These are phyloP conservation scores for Heteractis magnifica DNA, from an alignment of 92 coral and sea anemone species.

Conservation along the genomic window DNA sequence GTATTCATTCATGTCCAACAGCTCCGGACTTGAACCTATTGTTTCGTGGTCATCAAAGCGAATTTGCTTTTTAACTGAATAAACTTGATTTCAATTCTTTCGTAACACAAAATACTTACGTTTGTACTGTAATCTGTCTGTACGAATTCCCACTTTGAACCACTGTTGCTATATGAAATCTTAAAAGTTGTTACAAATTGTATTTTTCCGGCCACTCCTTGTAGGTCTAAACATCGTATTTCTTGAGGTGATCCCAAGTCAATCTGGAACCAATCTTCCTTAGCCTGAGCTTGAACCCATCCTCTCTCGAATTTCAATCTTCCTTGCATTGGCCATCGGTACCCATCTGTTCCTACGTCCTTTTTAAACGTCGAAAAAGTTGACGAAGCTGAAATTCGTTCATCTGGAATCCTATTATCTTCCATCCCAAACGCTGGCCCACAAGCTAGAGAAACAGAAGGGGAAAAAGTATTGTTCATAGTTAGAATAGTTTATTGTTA, in stretches of 20 bases:
- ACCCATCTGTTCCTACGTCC: background rate
- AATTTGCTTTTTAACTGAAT: no score
- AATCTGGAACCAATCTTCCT: slow-evolving; percentile 65
- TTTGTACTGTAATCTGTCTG: slow-evolving; percentile 11
- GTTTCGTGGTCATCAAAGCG: no score
- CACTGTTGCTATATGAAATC: slow-evolving; percentile 42
- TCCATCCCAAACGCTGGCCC: slow-evolving; percentile 64
- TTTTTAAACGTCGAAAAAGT: background rate
- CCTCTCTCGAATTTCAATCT: slow-evolving; percentile 49
- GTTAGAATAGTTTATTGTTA: no score
- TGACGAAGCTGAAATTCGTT: slow-evolving; percentile 61
- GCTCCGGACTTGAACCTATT: no score
- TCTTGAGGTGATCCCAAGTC: slow-evolving; percentile 42
- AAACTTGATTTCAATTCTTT: no score
- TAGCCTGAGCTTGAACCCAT: slow-evolving; percentile 47
- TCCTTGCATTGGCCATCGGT: slow-evolving; percentile 63
- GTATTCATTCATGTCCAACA: no score
- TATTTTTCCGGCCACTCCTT: slow-evolving; percentile 24
- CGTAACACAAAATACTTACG: slow-evolving; percentile 11
- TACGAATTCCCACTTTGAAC: slow-evolving; percentile 35
- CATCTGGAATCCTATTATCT: slow-evolving; percentile 50
- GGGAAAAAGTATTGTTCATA: background rate
- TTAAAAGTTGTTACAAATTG: slow-evolving; percentile 36
- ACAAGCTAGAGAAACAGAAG: slow-evolving; percentile 24
- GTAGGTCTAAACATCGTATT: slow-evolving; percentile 67